phyloP scores from a whole-genome alignment of 2,888 invertebrate genomes.

The Timema podura region DNA sequence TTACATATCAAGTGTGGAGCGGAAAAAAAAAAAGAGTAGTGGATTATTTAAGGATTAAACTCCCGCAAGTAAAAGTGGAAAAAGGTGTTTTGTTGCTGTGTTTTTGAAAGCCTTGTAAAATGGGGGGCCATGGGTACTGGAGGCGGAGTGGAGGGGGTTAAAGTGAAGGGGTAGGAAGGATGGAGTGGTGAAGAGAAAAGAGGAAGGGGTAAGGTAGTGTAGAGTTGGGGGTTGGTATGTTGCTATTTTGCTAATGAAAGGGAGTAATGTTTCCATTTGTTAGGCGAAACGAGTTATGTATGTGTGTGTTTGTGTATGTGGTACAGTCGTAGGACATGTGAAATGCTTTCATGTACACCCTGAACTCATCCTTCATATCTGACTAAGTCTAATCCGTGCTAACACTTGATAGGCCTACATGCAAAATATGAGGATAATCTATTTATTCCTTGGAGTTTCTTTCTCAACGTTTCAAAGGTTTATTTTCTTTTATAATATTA shows the following conservation, averaged over 20 bases:
- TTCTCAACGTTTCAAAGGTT: too few relatives aligned
- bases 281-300: slow-evolving; percentile 16
- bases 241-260: slow-evolving; percentile 17
- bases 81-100: slow-evolving; percentile 20
- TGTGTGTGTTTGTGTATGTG: too few relatives aligned
- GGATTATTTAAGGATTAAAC: slow-evolving; percentile 24
- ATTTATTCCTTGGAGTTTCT: too few relatives aligned
- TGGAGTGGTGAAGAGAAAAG: not conserved
- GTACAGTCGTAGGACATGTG: too few relatives aligned
- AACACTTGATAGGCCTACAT: too few relatives aligned
- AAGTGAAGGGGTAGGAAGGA: not conserved
- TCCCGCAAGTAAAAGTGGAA: slow-evolving; percentile 26
- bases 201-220: not conserved
- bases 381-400: too few relatives aligned
- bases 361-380: too few relatives aligned
- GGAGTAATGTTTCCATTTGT: slow-evolving; percentile 17
- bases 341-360: too few relatives aligned
- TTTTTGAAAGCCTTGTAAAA: not conserved
- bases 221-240: not conserved
- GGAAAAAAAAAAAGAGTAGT: slow-evolving; percentile 18
- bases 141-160: not conserved
- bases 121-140: not conserved
- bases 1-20: slow-evolving; percentile 11
- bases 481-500: too few relatives aligned
- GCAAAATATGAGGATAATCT: too few relatives aligned